phyloP scores from a whole-genome alignment of 2,113 vertebrate genomes.

The Geothlypis trichas region DNA sequence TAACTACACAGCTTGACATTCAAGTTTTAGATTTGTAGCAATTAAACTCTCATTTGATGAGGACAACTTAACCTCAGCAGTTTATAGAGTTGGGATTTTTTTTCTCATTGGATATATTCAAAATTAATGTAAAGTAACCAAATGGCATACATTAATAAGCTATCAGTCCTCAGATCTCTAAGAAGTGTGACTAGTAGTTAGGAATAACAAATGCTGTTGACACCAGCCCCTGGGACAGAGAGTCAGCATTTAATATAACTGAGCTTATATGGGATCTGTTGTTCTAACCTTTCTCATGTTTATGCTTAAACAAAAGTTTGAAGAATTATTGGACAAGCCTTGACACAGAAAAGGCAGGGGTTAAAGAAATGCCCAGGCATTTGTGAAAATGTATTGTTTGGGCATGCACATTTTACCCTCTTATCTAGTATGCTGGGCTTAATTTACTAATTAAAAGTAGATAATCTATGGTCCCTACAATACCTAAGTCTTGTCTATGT shows the following conservation, averaged over 20 bases:
- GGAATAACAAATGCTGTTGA: not conserved
- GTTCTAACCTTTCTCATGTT: not conserved
- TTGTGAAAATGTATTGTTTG: not conserved
- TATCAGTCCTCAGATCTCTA: not conserved
- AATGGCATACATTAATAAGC: not conserved
- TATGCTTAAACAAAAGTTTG: not conserved
- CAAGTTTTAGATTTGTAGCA: not conserved
- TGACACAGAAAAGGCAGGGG: not conserved
- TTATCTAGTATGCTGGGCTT: not conserved
- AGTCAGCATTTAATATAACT: not conserved
- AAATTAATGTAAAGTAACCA: not conserved
- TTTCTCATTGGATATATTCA: not conserved
- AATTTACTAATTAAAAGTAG: not conserved
- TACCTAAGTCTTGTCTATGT: not conserved
- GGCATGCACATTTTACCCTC: not conserved
- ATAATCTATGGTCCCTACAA: not conserved
- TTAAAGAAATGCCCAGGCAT: not conserved
- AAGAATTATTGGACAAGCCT: not conserved
- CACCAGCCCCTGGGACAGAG: not conserved
- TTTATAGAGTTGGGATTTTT: not conserved
- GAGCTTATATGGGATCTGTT: not conserved
- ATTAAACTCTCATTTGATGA: not conserved
- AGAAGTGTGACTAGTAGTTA: not conserved
- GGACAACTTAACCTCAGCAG: not conserved
- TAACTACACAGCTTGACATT: not conserved